These are phyloP conservation scores for Cyphomyrmex costatus DNA, from an alignment of 1,140 invertebrate genomes.

Conservation along the genomic window DNA sequence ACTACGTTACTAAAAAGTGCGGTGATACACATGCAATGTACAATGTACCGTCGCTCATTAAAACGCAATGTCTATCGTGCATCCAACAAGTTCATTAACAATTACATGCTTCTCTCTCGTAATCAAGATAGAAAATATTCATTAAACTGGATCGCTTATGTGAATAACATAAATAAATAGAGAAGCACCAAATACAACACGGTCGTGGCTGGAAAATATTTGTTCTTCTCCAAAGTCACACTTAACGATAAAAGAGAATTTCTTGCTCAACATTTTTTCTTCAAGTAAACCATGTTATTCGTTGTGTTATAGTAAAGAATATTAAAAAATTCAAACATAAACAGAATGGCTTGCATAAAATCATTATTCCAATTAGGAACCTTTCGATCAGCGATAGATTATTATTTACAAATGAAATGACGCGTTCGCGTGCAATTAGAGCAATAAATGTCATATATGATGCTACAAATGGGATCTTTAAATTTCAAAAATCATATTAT, in stretches of 20 bases:
- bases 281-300: background rate
- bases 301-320: background rate
- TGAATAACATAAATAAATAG: too few species aligned
- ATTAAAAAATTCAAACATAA: slow-evolving; percentile 1
- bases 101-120: slow-evolving; percentile 34
- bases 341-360: background rate
- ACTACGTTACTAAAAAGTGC: slow-evolving; percentile 58
- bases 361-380: background rate
- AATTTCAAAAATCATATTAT: background rate
- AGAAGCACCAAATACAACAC: too few species aligned
- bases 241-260: background rate
- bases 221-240: background rate
- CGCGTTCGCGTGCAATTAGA: background rate
- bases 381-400: background rate
- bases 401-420: background rate
- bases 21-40: slow-evolving; percentile 53
- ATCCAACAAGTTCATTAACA: slow-evolving; percentile 29
- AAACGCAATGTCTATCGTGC: slow-evolving; percentile 33
- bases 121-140: slow-evolving; percentile 27
- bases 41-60: slow-evolving; percentile 29
- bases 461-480: background rate
- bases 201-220: background rate
- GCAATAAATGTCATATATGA: slow-evolving; percentile 2
- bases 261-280: background rate
- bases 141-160: background rate